phyloP scores from a whole-genome alignment of 2,888 invertebrate genomes.

The Metallyticus violacea region DNA sequence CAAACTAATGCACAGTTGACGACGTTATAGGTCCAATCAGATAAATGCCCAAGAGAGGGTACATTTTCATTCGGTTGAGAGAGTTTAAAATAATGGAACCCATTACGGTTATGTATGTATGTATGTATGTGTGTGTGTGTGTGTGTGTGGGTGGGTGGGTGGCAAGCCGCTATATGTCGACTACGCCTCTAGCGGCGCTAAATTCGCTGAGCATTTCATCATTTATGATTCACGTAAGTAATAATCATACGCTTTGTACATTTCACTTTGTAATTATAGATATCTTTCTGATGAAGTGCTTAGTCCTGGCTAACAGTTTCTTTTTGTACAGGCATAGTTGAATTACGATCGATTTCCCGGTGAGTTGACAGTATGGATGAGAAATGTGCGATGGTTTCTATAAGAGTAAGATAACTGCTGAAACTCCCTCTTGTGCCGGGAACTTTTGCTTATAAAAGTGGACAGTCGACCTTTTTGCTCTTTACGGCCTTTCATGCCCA shows the following conservation, averaged over 20 bases:
- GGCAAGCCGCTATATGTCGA: not conserved
- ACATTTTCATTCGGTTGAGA: not conserved
- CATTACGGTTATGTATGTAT: no score
- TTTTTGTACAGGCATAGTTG: no score
- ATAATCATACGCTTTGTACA: not conserved
- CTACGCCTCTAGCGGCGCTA: not conserved
- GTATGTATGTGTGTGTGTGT: no score
- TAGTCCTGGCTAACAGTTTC: not conserved
- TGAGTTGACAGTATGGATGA: not conserved
- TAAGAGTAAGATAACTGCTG: not conserved
- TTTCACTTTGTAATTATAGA: not conserved
- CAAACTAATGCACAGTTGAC: no score
- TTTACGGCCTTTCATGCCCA: not conserved
- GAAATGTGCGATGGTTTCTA: not conserved
- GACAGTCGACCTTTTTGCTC: no score
- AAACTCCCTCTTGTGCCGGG: not conserved
- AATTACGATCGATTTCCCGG: not conserved
- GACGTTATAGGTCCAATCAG: not conserved
- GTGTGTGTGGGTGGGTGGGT: no score
- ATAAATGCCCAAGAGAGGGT: not conserved
- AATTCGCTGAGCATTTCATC: not conserved
- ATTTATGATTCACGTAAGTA: not conserved
- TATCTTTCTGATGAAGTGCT: not conserved
- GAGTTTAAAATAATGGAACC: not conserved
- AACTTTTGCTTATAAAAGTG: no score